These are phyloP conservation scores for Gryllus bimaculatus DNA, from an alignment of 1,140 invertebrate species.

Conservation along the genomic window DNA sequence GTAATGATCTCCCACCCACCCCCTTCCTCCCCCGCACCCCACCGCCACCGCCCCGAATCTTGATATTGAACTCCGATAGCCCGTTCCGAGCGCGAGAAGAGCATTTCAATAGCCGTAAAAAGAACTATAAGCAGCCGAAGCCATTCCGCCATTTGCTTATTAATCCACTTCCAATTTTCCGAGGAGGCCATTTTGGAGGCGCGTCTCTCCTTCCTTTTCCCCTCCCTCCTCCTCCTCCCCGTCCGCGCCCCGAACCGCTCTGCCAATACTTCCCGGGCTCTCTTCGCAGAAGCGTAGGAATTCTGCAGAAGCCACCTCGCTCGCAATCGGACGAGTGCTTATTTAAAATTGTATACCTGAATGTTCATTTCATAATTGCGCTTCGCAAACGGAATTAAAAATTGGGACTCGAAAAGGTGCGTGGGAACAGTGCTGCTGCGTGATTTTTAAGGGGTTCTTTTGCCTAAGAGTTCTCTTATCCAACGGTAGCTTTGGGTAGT, in stretches of 20 bases:
- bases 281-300: neutral
- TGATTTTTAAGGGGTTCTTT: too few species aligned
- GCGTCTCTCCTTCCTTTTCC: neutral
- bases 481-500: too few species aligned
- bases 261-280: neutral
- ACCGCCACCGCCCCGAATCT: neutral
- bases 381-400: neutral
- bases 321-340: neutral
- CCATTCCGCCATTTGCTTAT: neutral
- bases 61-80: neutral
- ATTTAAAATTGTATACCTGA: constrained; percentile 6
- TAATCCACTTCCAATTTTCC: constrained; percentile 4
- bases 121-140: neutral
- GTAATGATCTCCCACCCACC: neutral
- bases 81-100: neutral
- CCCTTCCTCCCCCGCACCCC: too few species aligned
- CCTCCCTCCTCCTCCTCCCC: too few species aligned
- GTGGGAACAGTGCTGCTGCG: too few species aligned
- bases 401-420: neutral
- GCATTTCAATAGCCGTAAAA: neutral
- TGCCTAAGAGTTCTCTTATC: too few species aligned
- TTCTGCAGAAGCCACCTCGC: neutral
- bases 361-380: neutral
- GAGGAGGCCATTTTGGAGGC: neutral
- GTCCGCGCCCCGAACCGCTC: neutral